Evolutionary conservation across 2,113 vertebrate species (phyloP).

Genomic region (Eolophus roseicapilla): DNA sequence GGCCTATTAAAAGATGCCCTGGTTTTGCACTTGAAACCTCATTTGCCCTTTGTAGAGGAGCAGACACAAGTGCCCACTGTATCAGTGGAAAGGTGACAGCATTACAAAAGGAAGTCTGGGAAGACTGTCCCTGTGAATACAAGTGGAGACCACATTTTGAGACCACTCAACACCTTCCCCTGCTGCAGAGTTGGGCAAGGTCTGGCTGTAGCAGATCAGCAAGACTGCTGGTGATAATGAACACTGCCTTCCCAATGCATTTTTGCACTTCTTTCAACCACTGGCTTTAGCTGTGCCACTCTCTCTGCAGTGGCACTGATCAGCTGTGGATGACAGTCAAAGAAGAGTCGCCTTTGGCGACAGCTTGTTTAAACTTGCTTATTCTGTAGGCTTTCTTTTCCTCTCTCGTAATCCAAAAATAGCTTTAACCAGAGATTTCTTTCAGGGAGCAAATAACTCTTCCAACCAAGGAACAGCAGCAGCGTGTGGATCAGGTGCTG

Average conservation of each 20-base stretch:
- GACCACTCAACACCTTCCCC: conserved; percentile 25
- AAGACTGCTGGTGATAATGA: conserved; percentile 26
- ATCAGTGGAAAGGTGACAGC: neutral
- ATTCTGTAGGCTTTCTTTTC: neutral
- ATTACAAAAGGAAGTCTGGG: neutral
- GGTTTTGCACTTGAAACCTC: neutral
- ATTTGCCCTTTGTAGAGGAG: neutral
- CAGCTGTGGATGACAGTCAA: neutral
- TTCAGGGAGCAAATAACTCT: neutral
- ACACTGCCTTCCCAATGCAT: neutral
- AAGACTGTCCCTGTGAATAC: neutral
- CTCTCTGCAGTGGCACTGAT: neutral
- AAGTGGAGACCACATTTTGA: neutral
- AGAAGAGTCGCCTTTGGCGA: neutral
- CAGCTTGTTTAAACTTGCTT: neutral
- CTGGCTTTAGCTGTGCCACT: neutral
- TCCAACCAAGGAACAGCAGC: neutral
- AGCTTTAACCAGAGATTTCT: neutral
- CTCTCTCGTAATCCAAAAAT: neutral
- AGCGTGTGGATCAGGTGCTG: neutral
- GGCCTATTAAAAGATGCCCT: neutral
- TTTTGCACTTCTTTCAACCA: neutral
- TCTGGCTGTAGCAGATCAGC: neutral
- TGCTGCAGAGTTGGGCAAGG: conserved; percentile 16
- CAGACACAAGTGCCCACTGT: neutral